These are phyloP conservation scores for Eleginops maclovinus DNA, from an alignment of 2,113 vertebrate species.

Conservation along the genomic window DNA sequence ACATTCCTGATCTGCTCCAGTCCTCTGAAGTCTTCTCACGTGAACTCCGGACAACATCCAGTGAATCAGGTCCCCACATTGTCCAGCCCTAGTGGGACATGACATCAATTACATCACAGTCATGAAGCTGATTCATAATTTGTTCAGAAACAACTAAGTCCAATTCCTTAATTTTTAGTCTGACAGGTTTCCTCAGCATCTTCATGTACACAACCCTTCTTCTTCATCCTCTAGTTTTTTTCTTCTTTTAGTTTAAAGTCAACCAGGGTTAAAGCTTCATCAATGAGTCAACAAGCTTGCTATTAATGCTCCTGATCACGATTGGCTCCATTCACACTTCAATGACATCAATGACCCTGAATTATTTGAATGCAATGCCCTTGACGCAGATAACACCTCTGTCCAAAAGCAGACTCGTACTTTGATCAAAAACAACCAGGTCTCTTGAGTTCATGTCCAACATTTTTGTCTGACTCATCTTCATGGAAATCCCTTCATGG, in stretches of 20 bases:
- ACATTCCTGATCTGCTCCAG: constrained; percentile 34
- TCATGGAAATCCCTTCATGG: too few relatives aligned
- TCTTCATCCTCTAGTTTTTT: not conserved
- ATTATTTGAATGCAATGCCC: too few relatives aligned
- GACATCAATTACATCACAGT: not conserved
- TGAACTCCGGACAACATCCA: too few relatives aligned
- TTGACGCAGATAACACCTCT: too few relatives aligned
- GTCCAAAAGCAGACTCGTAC: too few relatives aligned
- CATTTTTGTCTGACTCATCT: too few relatives aligned
- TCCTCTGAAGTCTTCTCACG: constrained; percentile 14
- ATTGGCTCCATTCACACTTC: too few relatives aligned
- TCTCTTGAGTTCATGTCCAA: too few relatives aligned
- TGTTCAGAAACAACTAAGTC: not conserved
- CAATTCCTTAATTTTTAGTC: not conserved
- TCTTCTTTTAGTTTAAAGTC: not conserved
- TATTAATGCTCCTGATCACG: not conserved
- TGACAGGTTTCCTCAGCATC: not conserved
- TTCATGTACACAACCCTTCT: not conserved
- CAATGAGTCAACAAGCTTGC: not conserved
- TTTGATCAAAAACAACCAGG: too few relatives aligned
- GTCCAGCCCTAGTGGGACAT: too few relatives aligned
- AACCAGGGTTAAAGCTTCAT: not conserved
- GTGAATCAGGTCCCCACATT: too few relatives aligned
- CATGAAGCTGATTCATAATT: not conserved
- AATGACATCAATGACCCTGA: too few relatives aligned